A percentile compares a stretch with the other conserved stretches of the same genome.
Conservation (phyloP, 2,888 invertebrate species). For the Drosophila hamatofila region DNA sequence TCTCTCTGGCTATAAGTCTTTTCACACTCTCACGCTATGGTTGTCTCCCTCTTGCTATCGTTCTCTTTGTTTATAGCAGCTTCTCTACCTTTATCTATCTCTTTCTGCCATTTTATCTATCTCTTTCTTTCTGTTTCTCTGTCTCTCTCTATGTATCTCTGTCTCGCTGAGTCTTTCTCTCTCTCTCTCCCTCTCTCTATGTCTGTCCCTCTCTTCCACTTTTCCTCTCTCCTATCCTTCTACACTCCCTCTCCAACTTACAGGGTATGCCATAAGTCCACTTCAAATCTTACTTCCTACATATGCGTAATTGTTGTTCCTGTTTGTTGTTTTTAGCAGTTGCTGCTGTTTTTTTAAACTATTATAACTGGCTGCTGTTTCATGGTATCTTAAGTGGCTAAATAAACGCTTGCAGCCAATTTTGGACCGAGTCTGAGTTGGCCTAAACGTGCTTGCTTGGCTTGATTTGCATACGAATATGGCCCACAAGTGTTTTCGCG, state of each 20-base stretch:
- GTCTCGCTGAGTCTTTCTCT: neutral
- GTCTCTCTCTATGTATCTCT: neutral
- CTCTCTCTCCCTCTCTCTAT: neutral
- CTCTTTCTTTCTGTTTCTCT: neutral
- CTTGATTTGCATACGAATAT: constrained; percentile 75
- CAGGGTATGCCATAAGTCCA: constrained; percentile 13
- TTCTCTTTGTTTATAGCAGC: no score
- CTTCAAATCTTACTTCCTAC: neutral
- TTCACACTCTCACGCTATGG: no score
- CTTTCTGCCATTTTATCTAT: no score
- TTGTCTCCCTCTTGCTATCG: no score
- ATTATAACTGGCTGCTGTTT: constrained; percentile 26
- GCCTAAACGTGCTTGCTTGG: constrained; percentile 18
- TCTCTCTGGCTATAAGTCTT: no score
- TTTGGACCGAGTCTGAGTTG: constrained; percentile 46
- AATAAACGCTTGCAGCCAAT: constrained; percentile 68
- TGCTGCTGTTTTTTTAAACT: constrained; percentile 16
- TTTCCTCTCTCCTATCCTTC: neutral
- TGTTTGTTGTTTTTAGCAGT: constrained; percentile 7
- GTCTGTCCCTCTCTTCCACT: neutral
- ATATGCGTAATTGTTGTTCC: constrained; percentile 17
- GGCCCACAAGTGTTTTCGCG: constrained; percentile 74
- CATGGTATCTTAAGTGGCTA: constrained; percentile 66
- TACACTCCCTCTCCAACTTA: neutral
- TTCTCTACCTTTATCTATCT: neutral